Base-by-base conservation (phyloP, 2,113 vertebrate genomes). In the Tragulus kanchil region DNA sequence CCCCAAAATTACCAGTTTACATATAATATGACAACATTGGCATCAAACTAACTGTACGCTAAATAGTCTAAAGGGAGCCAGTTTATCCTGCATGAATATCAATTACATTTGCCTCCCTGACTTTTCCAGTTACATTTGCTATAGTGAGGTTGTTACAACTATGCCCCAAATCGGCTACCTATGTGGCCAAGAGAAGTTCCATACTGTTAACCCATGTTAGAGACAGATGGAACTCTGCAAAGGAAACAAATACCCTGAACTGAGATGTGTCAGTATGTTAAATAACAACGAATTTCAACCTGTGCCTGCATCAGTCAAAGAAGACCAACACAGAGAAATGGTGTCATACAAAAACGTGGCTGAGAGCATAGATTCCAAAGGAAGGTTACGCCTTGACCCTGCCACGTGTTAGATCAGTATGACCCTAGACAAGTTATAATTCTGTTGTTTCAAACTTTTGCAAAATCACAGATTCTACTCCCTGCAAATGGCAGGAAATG, bases 171-270 rank as follows among this genome's bases (percentile, higher is more conserved):
- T 3, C 94, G 59, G 59, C 85, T 79, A 26, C 25, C 26, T 89
- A 19, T 82, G 89, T 95, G 93, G 71, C 58, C 58, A 94, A 89
- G 89, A 96, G 81, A 94, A 77, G 48, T 93, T 91, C 64, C 95
- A 94, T 91, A 65, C 71, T 94, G 86, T 62, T 96, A 94, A 87
- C 50, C 85, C 95, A 84, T 77, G 75, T 95, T 93, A 82, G 95
- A 95, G 84, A 93, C 87, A 98, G 95, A 97, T 93, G 84, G 87
- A 65, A 84, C 56, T 82, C 8, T 52, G 14, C 50, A 78, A 92
- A 94, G 59, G 81, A 92, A 95, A 89, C 65, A 75, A 97, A 52
- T 95, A 2, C 58, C 73, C 83, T 54, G 83, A 79, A 61, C 62
- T 65, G 86, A 96, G 54, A 94, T 95, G 79, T 88, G 42, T 90